Evolutionary conservation across 2,113 vertebrate species (phyloP).

Genomic region (Urocynchramus pylzowi): DNA sequence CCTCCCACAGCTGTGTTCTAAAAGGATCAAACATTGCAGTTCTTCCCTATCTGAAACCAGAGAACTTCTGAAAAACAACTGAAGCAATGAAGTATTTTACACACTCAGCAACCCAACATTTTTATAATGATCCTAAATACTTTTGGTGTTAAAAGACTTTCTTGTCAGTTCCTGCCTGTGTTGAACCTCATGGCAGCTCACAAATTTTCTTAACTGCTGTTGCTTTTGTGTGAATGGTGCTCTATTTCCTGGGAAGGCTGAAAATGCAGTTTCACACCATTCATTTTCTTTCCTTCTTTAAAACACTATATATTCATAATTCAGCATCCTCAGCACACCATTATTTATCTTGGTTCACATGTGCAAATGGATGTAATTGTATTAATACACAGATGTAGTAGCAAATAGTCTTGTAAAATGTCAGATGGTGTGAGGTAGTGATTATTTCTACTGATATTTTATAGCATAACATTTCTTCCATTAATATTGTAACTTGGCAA

Average conservation of each 20-base stretch:
- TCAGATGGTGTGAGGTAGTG: neutral
- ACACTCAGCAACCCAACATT: neutral
- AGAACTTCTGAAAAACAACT: neutral
- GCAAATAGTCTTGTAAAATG: neutral
- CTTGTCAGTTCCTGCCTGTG: neutral
- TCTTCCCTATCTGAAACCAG: neutral
- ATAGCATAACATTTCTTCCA: neutral
- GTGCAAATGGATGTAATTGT: neutral
- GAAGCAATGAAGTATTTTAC: neutral
- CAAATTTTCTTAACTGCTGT: slow-evolving; percentile 17
- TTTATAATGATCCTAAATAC: neutral
- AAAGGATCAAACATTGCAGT: neutral
- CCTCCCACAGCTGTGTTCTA: neutral
- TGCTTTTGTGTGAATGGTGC: neutral
- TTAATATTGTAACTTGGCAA: neutral
- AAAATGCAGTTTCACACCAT: neutral
- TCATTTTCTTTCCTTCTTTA: slow-evolving; percentile 11
- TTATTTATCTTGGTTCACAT: neutral
- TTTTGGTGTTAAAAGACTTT: neutral
- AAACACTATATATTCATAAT: neutral
- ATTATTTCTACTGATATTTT: neutral
- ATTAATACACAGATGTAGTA: neutral
- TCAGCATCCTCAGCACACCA: neutral
- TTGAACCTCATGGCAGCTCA: slow-evolving; percentile 1
- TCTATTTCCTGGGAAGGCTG: slow-evolving; percentile 19